Conservation (phyloP, 1,140 invertebrate genomes). For the Wasmannia auropunctata region DNA sequence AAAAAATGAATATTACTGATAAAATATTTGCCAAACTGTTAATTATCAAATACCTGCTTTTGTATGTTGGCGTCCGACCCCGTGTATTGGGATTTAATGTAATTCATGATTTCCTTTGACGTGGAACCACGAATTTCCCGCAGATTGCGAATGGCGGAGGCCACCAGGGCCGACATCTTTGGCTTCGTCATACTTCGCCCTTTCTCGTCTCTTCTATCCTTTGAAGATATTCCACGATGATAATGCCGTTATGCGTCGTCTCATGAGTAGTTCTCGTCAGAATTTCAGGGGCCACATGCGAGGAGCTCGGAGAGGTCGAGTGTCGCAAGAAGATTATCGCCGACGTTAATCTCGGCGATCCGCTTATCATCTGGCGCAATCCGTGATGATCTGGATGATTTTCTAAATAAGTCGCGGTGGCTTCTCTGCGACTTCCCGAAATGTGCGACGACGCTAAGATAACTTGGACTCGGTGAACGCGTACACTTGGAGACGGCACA, state of each 20-base stretch:
- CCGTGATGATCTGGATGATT: background rate
- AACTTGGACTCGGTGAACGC: background rate
- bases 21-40: background rate
- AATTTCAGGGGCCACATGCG: background rate
- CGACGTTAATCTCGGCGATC: background rate
- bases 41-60: constrained; percentile 71
- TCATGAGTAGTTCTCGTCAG: constrained; percentile 13
- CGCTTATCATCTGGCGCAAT: constrained; percentile 13
- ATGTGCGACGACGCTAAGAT: constrained; percentile 8
- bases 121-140: constrained; percentile 80
- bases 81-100: constrained; percentile 78
- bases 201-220: background rate
- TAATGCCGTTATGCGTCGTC: background rate
- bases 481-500: constrained; percentile 9
- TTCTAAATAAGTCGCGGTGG: background rate
- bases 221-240: background rate
- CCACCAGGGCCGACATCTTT: constrained; percentile 79
- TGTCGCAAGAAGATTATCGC: background rate
- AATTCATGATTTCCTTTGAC: constrained; percentile 81
- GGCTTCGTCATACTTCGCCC: constrained; percentile 71
- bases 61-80: constrained; percentile 70
- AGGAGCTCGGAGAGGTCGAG: background rate
- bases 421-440: constrained; percentile 5
- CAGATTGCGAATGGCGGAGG: constrained; percentile 79
- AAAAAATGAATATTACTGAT: background rate